A percentile compares a stretch with the other conserved stretches of the same genome.
Evolutionary conservation across 2,797 vertebrate species (phyloP).

Genomic region (Macrochelys suwanniensis): DNA sequence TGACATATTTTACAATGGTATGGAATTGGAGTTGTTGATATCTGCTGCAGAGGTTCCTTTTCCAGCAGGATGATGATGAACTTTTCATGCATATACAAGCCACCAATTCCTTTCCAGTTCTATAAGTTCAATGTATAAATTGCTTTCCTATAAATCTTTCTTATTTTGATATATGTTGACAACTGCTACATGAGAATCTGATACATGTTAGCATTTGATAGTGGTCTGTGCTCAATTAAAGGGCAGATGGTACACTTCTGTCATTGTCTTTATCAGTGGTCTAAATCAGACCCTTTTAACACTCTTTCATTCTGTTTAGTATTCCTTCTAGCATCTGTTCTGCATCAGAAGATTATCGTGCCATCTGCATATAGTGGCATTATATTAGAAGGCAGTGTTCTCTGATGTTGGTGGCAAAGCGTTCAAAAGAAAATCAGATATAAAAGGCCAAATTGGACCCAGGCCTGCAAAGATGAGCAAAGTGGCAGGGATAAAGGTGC

Average conservation of each 20-base stretch:
- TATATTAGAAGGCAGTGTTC: background rate
- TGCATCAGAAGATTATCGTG: background rate
- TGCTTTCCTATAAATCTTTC: background rate
- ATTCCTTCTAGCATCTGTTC: background rate
- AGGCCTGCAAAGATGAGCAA: background rate
- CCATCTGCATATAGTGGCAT: background rate
- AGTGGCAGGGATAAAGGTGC: background rate
- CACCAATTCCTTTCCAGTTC: background rate
- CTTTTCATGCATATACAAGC: background rate
- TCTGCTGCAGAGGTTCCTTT: background rate
- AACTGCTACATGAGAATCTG: background rate
- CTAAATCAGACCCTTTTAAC: background rate
- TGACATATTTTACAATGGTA: background rate
- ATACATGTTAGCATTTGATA: background rate
- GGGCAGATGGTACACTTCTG: background rate
- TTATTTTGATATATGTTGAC: background rate
- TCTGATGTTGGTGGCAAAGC: background rate
- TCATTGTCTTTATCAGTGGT: background rate
- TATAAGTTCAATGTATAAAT: background rate
- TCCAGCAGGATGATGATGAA: background rate
- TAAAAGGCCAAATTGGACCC: background rate
- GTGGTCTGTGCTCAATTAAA: background rate
- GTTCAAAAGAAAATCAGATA: background rate
- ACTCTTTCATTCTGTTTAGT: background rate
- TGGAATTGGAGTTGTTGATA: background rate